These are phyloP conservation scores for Lithophane socia DNA, from an alignment of 2,888 invertebrate species.

Conservation along the genomic window DNA sequence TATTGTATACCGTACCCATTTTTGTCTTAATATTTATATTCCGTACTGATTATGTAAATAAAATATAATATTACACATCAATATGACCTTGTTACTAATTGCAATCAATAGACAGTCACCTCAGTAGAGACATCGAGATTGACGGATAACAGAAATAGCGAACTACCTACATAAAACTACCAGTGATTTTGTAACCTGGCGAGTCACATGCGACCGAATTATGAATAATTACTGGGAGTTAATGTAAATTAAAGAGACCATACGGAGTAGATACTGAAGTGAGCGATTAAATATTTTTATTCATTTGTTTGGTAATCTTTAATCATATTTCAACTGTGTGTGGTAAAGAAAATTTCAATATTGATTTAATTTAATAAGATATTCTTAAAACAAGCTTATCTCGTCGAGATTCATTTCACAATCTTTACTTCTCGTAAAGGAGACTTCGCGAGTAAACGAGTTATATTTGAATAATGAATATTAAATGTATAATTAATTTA, in stretches of 20 bases:
- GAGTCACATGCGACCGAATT: background rate
- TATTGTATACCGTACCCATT: slow-evolving; percentile 55
- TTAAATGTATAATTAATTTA: slow-evolving; percentile 49
- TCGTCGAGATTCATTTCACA: slow-evolving; percentile 1
- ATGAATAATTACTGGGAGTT: background rate
- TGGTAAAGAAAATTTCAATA: slow-evolving; percentile 43
- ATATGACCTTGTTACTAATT: slow-evolving; percentile 59
- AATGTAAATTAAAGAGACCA: background rate
- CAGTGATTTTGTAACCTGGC: background rate
- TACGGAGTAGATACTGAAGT: background rate
- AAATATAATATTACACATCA: slow-evolving; percentile 58
- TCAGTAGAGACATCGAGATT: slow-evolving; percentile 3
- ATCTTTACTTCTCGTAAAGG: slow-evolving; percentile 23
- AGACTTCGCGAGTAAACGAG: slow-evolving; percentile 50
- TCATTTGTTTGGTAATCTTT: slow-evolving; percentile 49
- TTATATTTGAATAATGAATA: slow-evolving; percentile 59
- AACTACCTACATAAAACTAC: slow-evolving; percentile 6
- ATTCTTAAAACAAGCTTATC: slow-evolving; percentile 37
- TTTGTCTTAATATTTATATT: slow-evolving; percentile 61
- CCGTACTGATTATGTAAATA: slow-evolving; percentile 66
- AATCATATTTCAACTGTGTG: slow-evolving; percentile 47
- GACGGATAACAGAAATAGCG: background rate
- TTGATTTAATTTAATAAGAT: slow-evolving; percentile 34
- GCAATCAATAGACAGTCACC: slow-evolving; percentile 15
- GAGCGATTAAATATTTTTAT: slow-evolving; percentile 36